These are phyloP conservation scores for Andrena hattorfiana DNA, from an alignment of 2,888 invertebrate genomes.

Conservation along the genomic window DNA sequence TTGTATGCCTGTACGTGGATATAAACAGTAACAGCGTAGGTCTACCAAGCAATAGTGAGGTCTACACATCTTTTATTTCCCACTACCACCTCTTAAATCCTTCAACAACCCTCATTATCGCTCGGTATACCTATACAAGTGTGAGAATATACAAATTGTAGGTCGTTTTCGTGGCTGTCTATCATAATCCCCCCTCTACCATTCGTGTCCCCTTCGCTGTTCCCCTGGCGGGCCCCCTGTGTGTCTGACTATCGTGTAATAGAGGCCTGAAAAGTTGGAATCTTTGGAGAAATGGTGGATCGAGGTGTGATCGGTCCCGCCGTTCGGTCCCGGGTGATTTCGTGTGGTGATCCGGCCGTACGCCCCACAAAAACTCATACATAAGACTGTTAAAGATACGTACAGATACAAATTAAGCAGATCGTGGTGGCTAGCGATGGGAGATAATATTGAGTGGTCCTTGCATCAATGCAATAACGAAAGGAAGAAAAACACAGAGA, in stretches of 20 bases:
- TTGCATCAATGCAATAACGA: conserved; percentile 87
- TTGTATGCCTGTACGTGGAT: conserved; percentile 16
- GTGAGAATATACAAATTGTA: conserved; percentile 3
- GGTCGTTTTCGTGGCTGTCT: conserved; percentile 1
- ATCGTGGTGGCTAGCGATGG: conserved; percentile 83
- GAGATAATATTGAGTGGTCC: conserved; percentile 90
- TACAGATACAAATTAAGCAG: conserved; percentile 83
- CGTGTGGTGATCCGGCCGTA: conserved; percentile 52
- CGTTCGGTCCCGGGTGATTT: not conserved
- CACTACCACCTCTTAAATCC: too few relatives aligned
- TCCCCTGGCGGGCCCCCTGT: conserved; percentile 1
- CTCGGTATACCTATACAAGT: not conserved
- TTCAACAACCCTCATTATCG: too few relatives aligned
- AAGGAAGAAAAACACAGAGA: conserved; percentile 72
- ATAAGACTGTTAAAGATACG: conserved; percentile 76
- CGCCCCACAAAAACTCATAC: conserved; percentile 73
- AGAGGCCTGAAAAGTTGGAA: conserved; percentile 28
- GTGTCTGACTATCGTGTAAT: conserved; percentile 30
- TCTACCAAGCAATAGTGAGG: not conserved
- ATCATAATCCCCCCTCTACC: not conserved
- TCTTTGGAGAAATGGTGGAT: not conserved
- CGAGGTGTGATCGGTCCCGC: not conserved
- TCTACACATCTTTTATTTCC: not conserved
- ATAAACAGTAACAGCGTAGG: conserved; percentile 12
- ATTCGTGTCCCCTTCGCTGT: conserved; percentile 4